Evolutionary conservation across 2,797 vertebrate genomes (phyloP).

Genomic region (Morus bassanus): DNA sequence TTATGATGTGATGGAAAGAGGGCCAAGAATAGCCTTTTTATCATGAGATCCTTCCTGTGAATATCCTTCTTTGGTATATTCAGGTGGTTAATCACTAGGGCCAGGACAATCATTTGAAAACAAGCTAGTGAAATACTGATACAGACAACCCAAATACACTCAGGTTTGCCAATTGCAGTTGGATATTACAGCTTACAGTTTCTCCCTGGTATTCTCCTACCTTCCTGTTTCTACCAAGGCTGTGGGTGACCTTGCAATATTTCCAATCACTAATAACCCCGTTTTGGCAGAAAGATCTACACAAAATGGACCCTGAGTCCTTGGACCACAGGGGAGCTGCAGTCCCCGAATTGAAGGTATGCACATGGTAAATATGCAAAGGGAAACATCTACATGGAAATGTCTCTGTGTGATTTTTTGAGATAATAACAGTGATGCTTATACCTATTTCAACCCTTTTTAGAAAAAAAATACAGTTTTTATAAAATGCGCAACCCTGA

Average conservation of each 20-base stretch:
- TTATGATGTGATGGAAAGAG: constrained; percentile 65
- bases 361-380: not conserved
- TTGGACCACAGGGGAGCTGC: not conserved
- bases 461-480: not conserved
- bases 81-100: not conserved
- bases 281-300: not conserved
- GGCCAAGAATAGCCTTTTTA: constrained; percentile 44
- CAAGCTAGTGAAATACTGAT: not conserved
- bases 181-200: not conserved
- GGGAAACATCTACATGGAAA: not conserved
- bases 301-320: not conserved
- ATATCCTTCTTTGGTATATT: constrained; percentile 1
- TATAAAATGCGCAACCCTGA: not conserved
- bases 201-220: not conserved
- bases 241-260: not conserved
- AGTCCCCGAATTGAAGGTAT: rapidly evolving
- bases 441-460: not conserved
- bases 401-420: not conserved
- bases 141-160: not conserved
- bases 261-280: not conserved
- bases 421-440: not conserved
- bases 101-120: not conserved
- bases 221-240: not conserved
- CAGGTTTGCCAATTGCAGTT: not conserved
- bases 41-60: constrained; percentile 15